Percentiles rank a stretch among this genome's conserved stretches.
Conservation (phyloP, 2,888 invertebrate genomes). For the Caenorhabditis japonica region DNA sequence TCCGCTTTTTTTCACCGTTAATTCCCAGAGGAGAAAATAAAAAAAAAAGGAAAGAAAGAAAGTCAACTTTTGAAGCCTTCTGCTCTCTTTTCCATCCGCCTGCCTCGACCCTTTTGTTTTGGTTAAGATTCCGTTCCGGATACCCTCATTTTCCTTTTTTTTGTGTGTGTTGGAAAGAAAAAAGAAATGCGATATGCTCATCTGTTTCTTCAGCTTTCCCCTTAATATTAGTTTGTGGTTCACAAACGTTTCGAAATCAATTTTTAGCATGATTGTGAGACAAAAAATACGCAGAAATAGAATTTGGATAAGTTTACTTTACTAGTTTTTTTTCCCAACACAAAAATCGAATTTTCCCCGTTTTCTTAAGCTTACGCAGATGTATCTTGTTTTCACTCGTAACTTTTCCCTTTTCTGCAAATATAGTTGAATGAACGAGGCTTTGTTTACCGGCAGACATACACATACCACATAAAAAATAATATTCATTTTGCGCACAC, state of each 20-base stretch:
- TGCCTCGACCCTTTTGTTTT: slow-evolving; percentile 22
- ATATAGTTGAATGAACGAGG: too few relatives aligned
- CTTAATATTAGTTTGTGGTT: slow-evolving; percentile 10
- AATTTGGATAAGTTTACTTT: slow-evolving; percentile 16
- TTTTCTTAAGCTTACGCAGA: too few relatives aligned
- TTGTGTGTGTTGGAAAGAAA: slow-evolving; percentile 1
- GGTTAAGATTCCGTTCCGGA: slow-evolving; percentile 44
- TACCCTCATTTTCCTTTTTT: slow-evolving; percentile 36
- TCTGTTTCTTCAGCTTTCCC: neutral
- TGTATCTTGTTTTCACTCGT: too few relatives aligned
- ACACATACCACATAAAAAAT: too few relatives aligned
- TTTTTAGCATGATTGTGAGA: slow-evolving; percentile 11
- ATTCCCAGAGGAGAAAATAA: slow-evolving; percentile 36
- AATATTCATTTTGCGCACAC: too few relatives aligned
- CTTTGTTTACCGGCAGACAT: too few relatives aligned
- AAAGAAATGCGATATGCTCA: neutral
- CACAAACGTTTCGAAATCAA: slow-evolving; percentile 35
- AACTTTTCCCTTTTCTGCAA: too few relatives aligned
- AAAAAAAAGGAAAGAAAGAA: too few relatives aligned
- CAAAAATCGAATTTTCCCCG: too few relatives aligned
- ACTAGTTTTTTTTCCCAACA: slow-evolving; percentile 11
- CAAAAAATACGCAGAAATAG: slow-evolving; percentile 34
- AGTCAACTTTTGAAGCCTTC: slow-evolving; percentile 3
- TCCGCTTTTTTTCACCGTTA: slow-evolving; percentile 14
- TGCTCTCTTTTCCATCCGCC: slow-evolving; percentile 8